phyloP scores from a whole-genome alignment of 2,113 vertebrate species.

The Protomyctophum bolini region DNA sequence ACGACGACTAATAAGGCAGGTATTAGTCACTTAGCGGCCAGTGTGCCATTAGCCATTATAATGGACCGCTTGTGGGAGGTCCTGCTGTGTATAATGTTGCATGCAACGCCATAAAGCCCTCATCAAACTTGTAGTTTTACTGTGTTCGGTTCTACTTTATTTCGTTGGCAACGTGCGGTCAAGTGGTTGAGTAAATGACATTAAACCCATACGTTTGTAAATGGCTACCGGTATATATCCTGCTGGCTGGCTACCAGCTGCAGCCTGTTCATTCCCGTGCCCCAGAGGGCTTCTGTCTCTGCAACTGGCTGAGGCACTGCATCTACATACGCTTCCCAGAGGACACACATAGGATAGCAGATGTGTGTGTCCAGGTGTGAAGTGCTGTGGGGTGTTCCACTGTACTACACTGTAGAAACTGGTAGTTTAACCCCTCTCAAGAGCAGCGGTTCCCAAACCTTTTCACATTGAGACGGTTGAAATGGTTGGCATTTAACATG shows the following conservation, averaged over 20 bases:
- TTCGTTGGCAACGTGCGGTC: conserved; percentile 21
- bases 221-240: conserved; percentile 20
- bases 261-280: neutral
- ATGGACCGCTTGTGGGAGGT: conserved; percentile 41
- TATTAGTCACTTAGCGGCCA: conserved; percentile 43
- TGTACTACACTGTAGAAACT: conserved; percentile 33
- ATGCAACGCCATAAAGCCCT: conserved; percentile 27
- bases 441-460: neutral
- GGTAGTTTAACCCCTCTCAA: conserved; percentile 1
- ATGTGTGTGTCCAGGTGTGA: conserved; percentile 36
- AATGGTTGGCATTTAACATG: no score
- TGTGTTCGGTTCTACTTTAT: conserved; percentile 24
- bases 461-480: no score
- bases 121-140: conserved; percentile 21
- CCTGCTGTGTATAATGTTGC: conserved; percentile 46
- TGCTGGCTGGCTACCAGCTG: neutral
- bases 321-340: neutral
- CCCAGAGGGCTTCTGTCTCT: neutral
- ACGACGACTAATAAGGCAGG: conserved; percentile 15
- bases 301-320: conserved; percentile 12
- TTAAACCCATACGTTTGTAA: conserved; percentile 23
- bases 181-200: conserved; percentile 34
- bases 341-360: conserved; percentile 12
- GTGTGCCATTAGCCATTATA: conserved; percentile 51
- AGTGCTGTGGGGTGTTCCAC: conserved; percentile 22